A percentile compares a stretch with the other conserved stretches of the same genome.
These are phyloP conservation scores for Morinoia aosen DNA, from an alignment of 2,888 invertebrate genomes.

Conservation along the genomic window DNA sequence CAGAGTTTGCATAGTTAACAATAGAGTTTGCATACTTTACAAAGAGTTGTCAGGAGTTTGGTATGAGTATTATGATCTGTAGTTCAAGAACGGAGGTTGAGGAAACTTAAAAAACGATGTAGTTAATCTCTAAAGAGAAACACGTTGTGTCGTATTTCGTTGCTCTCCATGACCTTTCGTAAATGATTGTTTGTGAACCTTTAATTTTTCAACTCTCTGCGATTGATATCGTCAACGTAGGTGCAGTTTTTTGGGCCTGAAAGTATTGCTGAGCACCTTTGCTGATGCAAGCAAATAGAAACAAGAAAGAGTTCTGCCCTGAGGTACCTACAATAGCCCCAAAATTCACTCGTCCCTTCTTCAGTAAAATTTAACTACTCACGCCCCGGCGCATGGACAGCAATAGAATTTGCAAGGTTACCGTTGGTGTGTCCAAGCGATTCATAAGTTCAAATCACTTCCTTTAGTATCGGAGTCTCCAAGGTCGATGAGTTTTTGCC, in stretches of 20 bases:
- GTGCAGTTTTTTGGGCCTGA: neutral
- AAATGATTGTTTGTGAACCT: neutral
- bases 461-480: neutral
- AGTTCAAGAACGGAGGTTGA: neutral
- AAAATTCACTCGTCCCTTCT: neutral
- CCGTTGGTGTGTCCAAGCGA: neutral
- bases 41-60: neutral
- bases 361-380: neutral
- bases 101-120: neutral
- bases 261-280: neutral
- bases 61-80: neutral
- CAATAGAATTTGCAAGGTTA: too few species aligned
- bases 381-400: neutral
- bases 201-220: too few species aligned
- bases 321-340: neutral
- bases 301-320: neutral
- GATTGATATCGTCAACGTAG: neutral
- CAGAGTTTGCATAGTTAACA: neutral
- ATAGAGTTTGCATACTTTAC: neutral
- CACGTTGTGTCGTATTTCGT: neutral
- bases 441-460: neutral
- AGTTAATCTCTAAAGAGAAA: neutral
- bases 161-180: neutral
- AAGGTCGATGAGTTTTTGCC: neutral
- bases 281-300: neutral